Evolutionary conservation across 2,113 vertebrate species (phyloP).

Genomic region (Entelurus aequoreus): DNA sequence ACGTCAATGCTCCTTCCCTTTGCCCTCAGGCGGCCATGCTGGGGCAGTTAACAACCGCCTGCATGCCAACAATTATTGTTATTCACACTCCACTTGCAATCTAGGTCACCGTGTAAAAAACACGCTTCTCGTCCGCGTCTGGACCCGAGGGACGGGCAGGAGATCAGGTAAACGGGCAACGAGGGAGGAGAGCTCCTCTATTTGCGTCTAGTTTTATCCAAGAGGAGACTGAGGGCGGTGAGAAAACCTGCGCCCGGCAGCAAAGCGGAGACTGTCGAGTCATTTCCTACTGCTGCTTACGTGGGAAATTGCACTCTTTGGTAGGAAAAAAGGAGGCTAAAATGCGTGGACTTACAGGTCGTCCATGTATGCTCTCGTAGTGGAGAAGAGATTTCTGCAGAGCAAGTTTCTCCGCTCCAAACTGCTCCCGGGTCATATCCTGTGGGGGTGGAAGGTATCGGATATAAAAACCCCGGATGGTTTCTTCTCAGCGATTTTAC

Average conservation of each 20-base stretch:
- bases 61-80: constrained; percentile 18
- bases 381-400: constrained; percentile 91
- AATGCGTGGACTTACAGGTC: constrained; percentile 78
- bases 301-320: too few relatives aligned
- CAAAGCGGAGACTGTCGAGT: too few relatives aligned
- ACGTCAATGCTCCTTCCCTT: too few relatives aligned
- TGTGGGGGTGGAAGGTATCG: constrained; percentile 38
- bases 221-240: not conserved
- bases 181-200: too few relatives aligned
- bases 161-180: not conserved
- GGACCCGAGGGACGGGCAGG: constrained; percentile 2
- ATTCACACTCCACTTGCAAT: constrained; percentile 37
- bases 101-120: constrained; percentile 35
- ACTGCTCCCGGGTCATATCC: constrained; percentile 98
- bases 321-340: too few relatives aligned
- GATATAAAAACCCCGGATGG: too few relatives aligned
- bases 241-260: too few relatives aligned
- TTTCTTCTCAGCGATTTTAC: too few relatives aligned
- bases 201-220: not conserved
- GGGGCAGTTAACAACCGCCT: too few relatives aligned
- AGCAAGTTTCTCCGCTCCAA: constrained; percentile 87
- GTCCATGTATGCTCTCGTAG: constrained; percentile 91
- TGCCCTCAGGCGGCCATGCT: too few relatives aligned
- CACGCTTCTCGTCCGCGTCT: constrained; percentile 5
- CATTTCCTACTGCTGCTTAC: too few relatives aligned